Base-by-base conservation (phyloP, 1,140 invertebrate genomes). In the Penaeus japonicus region DNA sequence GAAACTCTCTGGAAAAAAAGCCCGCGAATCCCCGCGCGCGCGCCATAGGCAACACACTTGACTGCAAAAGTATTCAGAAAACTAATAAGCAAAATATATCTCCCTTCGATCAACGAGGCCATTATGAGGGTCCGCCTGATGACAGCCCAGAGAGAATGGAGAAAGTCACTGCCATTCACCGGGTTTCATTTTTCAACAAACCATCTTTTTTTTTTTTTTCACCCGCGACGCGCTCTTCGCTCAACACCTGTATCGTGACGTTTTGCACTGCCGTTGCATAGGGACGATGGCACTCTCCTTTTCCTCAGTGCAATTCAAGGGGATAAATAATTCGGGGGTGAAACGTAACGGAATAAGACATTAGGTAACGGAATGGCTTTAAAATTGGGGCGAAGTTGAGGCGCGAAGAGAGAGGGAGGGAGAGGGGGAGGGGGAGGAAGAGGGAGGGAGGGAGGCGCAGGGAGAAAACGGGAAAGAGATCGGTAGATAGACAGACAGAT, bases 51-150 rank as follows among this genome's bases (percentile, higher is more conserved):
- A 47, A 80, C 85, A 86, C 85, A 86, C 85, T 86, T 79, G 85
- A 78, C 85, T 86, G 85, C 77, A 86, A 86, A 86, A 86, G 85
- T 86, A 86, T 86, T 86, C 85, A 86, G 85, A 86, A 86, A 86
- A 86, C 85, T 86, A 86, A 86, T 86, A 86, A 86, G 85, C 85
- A 86, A 86, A 86, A 86, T 86, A 86, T 86, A 86, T 86, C 85
- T 86, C 78, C 75, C 75, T 78, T 86, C 85, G 85, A 86, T 86
- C 85, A 86, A 86, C 32, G 77, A 86, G 77, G 32, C 85, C 55
- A 86, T 86, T 86, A 85, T 85, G 84, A 85, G 27, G 84, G 54
- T 30, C 59, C 70, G 70, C 70, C 30, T 73, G 70, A 73, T 73
- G 70, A 73, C 70, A 30, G 24, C 65, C 84, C 54, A 57, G 84